Evolutionary conservation across 30 jellyfish, hydroid and myxozoan species (phyloP), one percentile per base, ranked within the genome.

Genomic region (Phacellophora camtschatica): DNA sequence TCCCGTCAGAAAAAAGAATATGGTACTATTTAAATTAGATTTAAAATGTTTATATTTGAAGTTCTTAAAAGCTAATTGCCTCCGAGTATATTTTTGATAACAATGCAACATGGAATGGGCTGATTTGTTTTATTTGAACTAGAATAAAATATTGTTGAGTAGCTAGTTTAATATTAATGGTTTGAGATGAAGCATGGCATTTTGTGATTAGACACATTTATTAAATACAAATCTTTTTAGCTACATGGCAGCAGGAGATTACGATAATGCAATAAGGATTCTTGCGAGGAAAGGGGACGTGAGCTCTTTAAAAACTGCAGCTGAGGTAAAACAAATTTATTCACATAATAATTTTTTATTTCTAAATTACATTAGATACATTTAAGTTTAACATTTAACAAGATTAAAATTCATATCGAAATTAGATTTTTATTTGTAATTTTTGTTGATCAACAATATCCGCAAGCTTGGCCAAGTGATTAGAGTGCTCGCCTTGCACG

Each of bases 261-360:
- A 48, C 43, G 90, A 84, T 1, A 87, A 85, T 7, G 98, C 98
- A 41, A 81, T 92, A 27, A 74, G 59, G 13, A 63, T 74, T 2
- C 81, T 85, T 5, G 95, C 96, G 54, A 92, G 77, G 71, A 78
- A 86, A 79, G 96, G 91, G 24, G 98, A 92, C 42, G 80, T 82
- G 39, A 67, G 80, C 25, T 66, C 95, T 42, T 46, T 85, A 48
- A 69, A 74, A 79, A 92, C 96, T 54, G 98, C 98, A 24, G 90
- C 94, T 18, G 63, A 92, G 96, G 98, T 86, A 39, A 5, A 80
- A 3, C 55, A 34, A 12, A 27, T 2, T 3, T 23, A 42, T 4
- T 16, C 19, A 11, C 30, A 1, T 10, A 6, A 7, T 16, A 16
- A 5, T 39, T 35, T 13, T 36, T 12, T 19, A 2, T 37, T 65